phyloP scores from a whole-genome alignment of 2,113 vertebrate genomes.

The Serilophus lunatus region DNA sequence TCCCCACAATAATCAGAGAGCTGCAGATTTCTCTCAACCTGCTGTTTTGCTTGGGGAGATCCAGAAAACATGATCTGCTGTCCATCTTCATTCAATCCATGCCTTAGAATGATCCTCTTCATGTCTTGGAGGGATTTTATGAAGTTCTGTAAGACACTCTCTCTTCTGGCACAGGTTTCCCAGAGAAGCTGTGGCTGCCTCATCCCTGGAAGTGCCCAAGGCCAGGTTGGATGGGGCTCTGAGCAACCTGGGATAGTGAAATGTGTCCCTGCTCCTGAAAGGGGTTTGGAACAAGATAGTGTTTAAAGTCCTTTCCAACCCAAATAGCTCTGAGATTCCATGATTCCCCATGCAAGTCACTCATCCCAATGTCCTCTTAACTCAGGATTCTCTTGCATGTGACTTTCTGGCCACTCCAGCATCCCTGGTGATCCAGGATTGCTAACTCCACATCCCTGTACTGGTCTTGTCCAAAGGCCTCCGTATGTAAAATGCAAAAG shows the following conservation, averaged over 20 bases:
- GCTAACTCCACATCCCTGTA: neutral
- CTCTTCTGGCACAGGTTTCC: neutral
- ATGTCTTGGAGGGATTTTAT: neutral
- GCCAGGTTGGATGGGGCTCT: neutral
- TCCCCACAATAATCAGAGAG: neutral
- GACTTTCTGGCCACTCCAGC: neutral
- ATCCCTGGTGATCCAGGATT: neutral
- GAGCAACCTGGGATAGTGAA: neutral
- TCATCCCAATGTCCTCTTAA: neutral
- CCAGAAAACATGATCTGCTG: neutral
- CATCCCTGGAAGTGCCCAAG: neutral
- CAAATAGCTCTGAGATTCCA: neutral
- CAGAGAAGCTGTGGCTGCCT: neutral
- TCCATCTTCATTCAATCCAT: neutral
- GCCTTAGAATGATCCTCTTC: neutral
- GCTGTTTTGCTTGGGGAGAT: rapidly evolving
- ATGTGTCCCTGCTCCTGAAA: neutral
- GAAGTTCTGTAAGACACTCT: neutral
- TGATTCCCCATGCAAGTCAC: neutral
- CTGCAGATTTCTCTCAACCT: neutral
- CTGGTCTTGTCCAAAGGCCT: neutral
- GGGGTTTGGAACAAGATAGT: neutral
- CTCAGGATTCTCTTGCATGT: neutral
- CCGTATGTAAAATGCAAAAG: neutral
- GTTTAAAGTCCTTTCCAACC: neutral